Base-by-base conservation (phyloP, 2,888 invertebrate genomes). In the Leptodirus hochenwartii region DNA sequence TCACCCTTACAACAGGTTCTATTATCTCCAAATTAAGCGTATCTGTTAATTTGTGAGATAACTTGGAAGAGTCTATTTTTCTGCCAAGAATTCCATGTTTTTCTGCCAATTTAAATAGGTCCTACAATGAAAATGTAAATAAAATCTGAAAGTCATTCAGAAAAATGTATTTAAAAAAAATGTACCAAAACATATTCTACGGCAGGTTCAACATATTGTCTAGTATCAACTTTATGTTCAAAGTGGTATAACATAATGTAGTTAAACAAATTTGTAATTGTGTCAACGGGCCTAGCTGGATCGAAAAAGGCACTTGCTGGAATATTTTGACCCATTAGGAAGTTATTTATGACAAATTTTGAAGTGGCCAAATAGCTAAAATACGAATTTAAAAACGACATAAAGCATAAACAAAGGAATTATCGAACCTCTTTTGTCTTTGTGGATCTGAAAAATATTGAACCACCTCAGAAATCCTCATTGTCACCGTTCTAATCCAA, bases 21-120 rank as follows among this genome's bases (percentile, higher is more conserved):
- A 84, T 77, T 34, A 84, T 66, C 54, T 84, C 82, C 45, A 81
- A 56, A 53, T 84, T 84, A 28, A 85, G 64, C 2, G 78, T 74
- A 47, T 82, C 78, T 1, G 80, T 77, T 35, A 85, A 51, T 42
- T 73, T 69, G 49, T 76, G 73, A 8, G 77, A 77, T 5, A 84
- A 55, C 32, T 76, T 74, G 42, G 67, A 66, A 42, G 78, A 68
- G 47, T 77, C 75, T 22, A 73, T 63, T 29, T 62, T 42, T 8
- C 33, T 37, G 23, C 39, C 61, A 11, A 76, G 56, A 27, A 70
- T 59, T 6, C 77, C 73, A 29, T 69, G 69, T 14, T 70, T 58
- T 40, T 79, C 71, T 1, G 77, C 78, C 49, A 81, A 57, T 48
- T 64, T 67, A 3, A 79, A 51, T 4, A 77, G 58, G 54, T 80